A percentile compares a stretch with the other conserved stretches of the same genome.
These are phyloP conservation scores for Corvus cornix DNA, from an alignment of 2,113 vertebrate species.

Conservation along the genomic window DNA sequence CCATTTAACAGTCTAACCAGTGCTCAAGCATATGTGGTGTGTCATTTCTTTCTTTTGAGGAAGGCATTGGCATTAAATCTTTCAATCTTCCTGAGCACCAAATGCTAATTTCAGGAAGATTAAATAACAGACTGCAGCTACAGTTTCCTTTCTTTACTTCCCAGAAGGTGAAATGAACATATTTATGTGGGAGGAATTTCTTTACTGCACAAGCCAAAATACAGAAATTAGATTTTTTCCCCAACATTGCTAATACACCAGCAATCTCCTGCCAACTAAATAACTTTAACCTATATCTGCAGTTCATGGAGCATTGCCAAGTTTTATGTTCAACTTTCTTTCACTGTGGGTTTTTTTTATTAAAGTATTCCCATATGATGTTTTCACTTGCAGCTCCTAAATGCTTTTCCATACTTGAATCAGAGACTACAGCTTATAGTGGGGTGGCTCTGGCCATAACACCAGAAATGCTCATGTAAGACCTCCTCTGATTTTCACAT, in stretches of 20 bases:
- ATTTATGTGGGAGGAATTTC: slow-evolving; percentile 55
- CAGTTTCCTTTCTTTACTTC: slow-evolving; percentile 61
- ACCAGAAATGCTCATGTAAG: not conserved
- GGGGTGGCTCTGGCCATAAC: not conserved
- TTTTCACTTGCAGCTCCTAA: slow-evolving; percentile 56
- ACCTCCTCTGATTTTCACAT: slow-evolving; percentile 25
- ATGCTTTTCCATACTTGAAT: slow-evolving; percentile 42
- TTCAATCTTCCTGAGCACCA: slow-evolving; percentile 62
- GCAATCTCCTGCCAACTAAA: slow-evolving; percentile 41
- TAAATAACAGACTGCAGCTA: slow-evolving; percentile 54
- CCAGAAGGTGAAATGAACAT: slow-evolving; percentile 67
- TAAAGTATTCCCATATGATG: slow-evolving; percentile 47
- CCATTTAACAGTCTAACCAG: slow-evolving; percentile 56
- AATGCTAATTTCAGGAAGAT: slow-evolving; percentile 69
- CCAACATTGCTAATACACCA: slow-evolving; percentile 27
- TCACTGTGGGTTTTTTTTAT: not conserved
- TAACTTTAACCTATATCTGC: slow-evolving; percentile 51
- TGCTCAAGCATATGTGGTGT: slow-evolving; percentile 49
- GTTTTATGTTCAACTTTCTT: slow-evolving; percentile 39
- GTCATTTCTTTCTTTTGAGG: slow-evolving; percentile 43
- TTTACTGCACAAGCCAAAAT: slow-evolving; percentile 65
- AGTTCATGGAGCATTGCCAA: slow-evolving; percentile 39
- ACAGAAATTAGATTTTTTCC: slow-evolving; percentile 11
- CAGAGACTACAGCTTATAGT: not conserved
- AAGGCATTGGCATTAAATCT: slow-evolving; percentile 58